Base-by-base conservation (phyloP, 2,888 invertebrate species). In the Caenorhabditis drosophilae region DNA sequence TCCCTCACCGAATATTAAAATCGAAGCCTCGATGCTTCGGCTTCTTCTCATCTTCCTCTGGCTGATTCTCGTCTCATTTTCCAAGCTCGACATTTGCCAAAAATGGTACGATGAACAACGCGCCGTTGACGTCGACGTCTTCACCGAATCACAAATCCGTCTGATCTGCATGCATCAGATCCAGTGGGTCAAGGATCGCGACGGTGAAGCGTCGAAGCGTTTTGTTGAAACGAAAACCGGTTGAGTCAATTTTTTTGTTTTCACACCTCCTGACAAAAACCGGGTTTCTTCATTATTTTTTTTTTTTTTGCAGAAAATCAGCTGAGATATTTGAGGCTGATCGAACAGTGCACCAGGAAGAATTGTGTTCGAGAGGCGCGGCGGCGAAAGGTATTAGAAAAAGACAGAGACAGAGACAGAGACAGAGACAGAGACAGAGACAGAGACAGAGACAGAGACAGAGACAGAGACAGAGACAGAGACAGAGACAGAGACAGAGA, bases 101-200 rank as follows among this genome's bases (percentile, higher is more conserved):
- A 55, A 66, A 48, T 66, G 59, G 59, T 44, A 56, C 16, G 25
- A 59, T 22, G 51, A 56, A 35, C 38, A 59, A 41, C 49, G 49
- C 38, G 60, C 60, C 41, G 26, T 57, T 35, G 60, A 67, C 41
- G 26, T 57, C 35, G 57, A 60, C 31, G 56, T 60, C 23, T 61
- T 67, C 58, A 50, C 60, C 12, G 60, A 60, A 45, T 48, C 60
- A 0, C 67, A 67, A 25, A 60, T 67, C 23, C 60, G 67, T 20
- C 52, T 71, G 48, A 73, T 76, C 18, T 79, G 79, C 64, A 57
- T 66, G 47, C 79, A 79, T 53, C 72, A 77, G 26, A 59, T 54
- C 22, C 69, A 77, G 54, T 79, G 79, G 79, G 51, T 75, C 38
- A 61, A 56, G 40, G 77, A 77, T 54, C 54, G 75, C 40, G 73